Evolutionary conservation across 2,797 vertebrate genomes (phyloP).

Genomic region (Natrix natrix): DNA sequence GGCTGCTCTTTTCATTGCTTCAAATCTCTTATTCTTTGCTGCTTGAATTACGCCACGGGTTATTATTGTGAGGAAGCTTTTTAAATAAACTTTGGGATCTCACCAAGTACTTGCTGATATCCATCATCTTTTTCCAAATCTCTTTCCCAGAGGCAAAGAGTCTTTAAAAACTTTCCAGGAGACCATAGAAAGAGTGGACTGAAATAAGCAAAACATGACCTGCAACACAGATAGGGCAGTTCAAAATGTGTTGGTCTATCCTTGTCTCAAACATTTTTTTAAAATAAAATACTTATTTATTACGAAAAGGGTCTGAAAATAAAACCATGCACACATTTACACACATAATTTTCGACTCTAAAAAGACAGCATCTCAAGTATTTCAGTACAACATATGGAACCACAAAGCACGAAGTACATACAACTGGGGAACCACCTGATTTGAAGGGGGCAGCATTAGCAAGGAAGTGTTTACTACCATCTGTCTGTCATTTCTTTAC

Average conservation of each 20-base stretch:
- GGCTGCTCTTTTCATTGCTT: conserved; percentile 52
- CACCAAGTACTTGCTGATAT: conserved; percentile 36
- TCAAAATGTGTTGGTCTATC: not conserved
- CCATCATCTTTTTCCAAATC: conserved; percentile 14
- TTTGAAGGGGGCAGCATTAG: not conserved
- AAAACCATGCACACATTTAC: not conserved
- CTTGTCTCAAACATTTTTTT: not conserved
- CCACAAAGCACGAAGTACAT: not conserved
- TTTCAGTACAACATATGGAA: not conserved
- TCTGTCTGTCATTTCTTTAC: not conserved
- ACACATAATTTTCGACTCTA: not conserved
- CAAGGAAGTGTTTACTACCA: not conserved
- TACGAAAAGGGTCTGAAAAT: not conserved
- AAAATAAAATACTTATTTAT: not conserved
- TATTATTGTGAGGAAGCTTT: conserved; percentile 44
- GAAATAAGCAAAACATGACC: not conserved
- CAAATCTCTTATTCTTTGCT: conserved; percentile 33
- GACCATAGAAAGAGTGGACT: not conserved
- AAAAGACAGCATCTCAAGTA: not conserved
- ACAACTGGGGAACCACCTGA: not conserved
- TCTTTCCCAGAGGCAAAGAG: not conserved
- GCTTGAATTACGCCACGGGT: conserved; percentile 51
- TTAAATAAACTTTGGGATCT: conserved; percentile 4
- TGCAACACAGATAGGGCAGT: not conserved
- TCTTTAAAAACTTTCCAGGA: not conserved